Percentiles rank a stretch among this genome's conserved stretches.
These are phyloP conservation scores for Hirtodrosophila histrioides DNA, from an alignment of 2,888 invertebrate genomes.

Conservation along the genomic window DNA sequence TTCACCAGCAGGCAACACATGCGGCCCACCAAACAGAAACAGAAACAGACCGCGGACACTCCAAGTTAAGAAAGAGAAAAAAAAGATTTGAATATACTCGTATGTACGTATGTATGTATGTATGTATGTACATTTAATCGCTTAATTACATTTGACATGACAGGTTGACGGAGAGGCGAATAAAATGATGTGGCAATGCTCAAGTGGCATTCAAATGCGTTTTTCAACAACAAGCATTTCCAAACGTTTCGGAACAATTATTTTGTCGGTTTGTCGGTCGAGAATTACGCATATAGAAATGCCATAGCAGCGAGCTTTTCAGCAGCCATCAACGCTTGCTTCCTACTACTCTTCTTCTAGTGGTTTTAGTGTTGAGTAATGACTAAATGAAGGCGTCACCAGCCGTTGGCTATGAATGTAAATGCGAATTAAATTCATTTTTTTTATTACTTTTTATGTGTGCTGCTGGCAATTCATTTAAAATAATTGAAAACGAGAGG, in stretches of 20 bases:
- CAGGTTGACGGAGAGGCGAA: conserved; percentile 71
- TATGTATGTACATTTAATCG: conserved; percentile 59
- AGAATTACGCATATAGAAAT: neutral
- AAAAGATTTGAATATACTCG: conserved; percentile 50
- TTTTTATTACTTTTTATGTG: neutral
- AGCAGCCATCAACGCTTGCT: neutral
- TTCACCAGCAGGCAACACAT: conserved; percentile 51
- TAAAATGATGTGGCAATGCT: conserved; percentile 46
- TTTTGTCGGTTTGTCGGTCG: neutral
- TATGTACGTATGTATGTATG: no score
- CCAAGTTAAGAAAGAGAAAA: conserved; percentile 42
- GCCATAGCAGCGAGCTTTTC: neutral
- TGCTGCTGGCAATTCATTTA: conserved; percentile 39
- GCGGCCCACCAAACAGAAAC: conserved; percentile 12
- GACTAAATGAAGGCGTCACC: conserved; percentile 30
- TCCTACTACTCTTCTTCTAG: conserved; percentile 17
- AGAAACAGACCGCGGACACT: conserved; percentile 9
- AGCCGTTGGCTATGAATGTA: conserved; percentile 41
- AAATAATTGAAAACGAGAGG: conserved; percentile 57
- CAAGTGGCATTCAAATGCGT: conserved; percentile 69
- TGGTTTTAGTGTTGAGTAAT: conserved; percentile 15
- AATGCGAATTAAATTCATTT: conserved; percentile 60
- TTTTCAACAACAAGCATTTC: conserved; percentile 29
- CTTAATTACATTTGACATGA: conserved; percentile 78
- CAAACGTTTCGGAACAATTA: conserved; percentile 17